A percentile compares a stretch with the other conserved stretches of the same genome.
phyloP scores from a whole-genome alignment of 1,140 invertebrate species.

The Vollenhovia emeryi region DNA sequence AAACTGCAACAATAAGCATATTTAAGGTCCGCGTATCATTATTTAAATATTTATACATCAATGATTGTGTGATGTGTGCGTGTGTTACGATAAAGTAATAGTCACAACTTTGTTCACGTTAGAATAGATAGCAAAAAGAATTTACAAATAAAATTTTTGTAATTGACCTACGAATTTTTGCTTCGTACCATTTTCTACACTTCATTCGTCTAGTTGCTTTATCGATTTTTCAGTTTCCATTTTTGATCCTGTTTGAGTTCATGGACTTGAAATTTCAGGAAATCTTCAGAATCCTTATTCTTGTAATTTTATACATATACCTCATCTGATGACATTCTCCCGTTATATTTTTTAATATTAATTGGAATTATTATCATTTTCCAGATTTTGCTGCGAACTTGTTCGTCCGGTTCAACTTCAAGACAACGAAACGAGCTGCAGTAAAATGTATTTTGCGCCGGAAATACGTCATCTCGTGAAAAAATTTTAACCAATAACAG shows the following conservation, averaged over 20 bases:
- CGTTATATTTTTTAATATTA: too few species aligned
- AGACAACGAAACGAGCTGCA: too few species aligned
- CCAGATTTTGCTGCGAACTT: too few species aligned
- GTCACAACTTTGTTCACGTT: not conserved
- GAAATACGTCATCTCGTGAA: too few species aligned
- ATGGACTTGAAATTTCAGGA: not conserved
- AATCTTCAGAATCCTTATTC: not conserved
- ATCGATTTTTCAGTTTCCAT: not conserved
- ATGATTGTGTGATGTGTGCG: not conserved
- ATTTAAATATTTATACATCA: constrained; percentile 9
- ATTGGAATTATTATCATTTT: too few species aligned
- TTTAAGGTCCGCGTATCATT: not conserved
- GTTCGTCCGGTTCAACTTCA: too few species aligned
- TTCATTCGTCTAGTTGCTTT: not conserved
- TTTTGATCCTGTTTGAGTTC: not conserved
- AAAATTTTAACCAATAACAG: too few species aligned
- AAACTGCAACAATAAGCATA: not conserved
- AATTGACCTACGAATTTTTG: not conserved
- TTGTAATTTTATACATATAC: not conserved
- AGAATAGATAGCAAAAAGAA: not conserved
- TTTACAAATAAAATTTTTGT: constrained; percentile 2
- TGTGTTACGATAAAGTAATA: not conserved
- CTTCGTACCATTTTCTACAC: not conserved
- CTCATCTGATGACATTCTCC: not conserved
- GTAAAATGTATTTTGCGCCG: too few species aligned